Conservation (phyloP, 2,113 vertebrate genomes). For the Syngnathus floridae region DNA sequence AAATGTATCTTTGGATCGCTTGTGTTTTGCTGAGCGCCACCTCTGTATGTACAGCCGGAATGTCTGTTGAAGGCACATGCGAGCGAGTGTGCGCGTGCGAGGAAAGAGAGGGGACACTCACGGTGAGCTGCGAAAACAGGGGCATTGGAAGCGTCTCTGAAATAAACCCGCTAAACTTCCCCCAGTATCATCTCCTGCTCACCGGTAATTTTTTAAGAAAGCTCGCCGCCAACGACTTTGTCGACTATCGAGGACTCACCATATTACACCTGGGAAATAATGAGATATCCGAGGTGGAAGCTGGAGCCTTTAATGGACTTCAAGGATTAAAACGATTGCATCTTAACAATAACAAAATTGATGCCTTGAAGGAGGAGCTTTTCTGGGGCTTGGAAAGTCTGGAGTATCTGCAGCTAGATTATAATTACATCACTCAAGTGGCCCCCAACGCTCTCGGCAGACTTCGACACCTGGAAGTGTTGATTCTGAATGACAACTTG, state of each 20-base stretch:
- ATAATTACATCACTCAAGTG: slow-evolving; percentile 90
- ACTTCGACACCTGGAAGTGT: slow-evolving; percentile 86
- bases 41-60: slow-evolving; percentile 80
- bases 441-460: slow-evolving; percentile 84
- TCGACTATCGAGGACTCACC: slow-evolving; percentile 85
- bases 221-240: slow-evolving; percentile 85
- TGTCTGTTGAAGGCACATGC: slow-evolving; percentile 91
- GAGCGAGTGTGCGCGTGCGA: slow-evolving; percentile 89
- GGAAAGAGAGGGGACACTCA: slow-evolving; percentile 88
- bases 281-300: slow-evolving; percentile 89
- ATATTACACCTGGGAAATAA: slow-evolving; percentile 94
- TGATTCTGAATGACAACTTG: slow-evolving; percentile 97
- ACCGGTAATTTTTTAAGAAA: slow-evolving; percentile 88
- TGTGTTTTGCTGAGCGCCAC: slow-evolving; percentile 80
- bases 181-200: slow-evolving; percentile 86
- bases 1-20: slow-evolving; percentile 94
- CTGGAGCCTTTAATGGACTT: slow-evolving; percentile 90
- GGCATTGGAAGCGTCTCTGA: slow-evolving; percentile 86
- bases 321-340: slow-evolving; percentile 86
- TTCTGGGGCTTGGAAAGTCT: slow-evolving; percentile 90
- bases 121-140: slow-evolving; percentile 92
- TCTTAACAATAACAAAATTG: slow-evolving; percentile 95
- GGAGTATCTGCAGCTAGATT: slow-evolving; percentile 96
- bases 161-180: slow-evolving; percentile 81
- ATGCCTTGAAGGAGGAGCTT: slow-evolving; percentile 85